phyloP scores from a whole-genome alignment of 1,140 invertebrate genomes.

The Hyposmocoma kahamanoa region DNA sequence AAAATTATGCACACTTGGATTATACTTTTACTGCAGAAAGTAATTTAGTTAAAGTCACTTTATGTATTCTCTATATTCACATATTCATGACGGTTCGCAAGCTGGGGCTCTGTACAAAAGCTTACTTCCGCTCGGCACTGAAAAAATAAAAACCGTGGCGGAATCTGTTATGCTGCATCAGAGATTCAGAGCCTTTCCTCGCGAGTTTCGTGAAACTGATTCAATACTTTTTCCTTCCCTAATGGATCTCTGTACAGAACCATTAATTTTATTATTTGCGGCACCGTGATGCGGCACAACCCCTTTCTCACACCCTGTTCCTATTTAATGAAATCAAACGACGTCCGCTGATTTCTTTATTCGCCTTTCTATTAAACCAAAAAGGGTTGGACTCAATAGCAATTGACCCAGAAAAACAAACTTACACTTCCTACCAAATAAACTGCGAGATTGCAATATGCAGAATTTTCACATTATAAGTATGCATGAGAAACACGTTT shows the following conservation, averaged over 20 bases:
- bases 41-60: too few species aligned
- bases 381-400: not conserved
- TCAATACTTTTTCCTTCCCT: conserved; percentile 17
- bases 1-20: too few species aligned
- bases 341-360: conserved; percentile 5
- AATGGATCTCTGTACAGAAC: conserved; percentile 44
- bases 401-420: not conserved
- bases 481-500: too few species aligned
- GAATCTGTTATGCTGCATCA: not conserved
- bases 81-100: too few species aligned
- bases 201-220: not conserved
- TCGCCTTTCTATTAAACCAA: not conserved
- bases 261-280: conserved; percentile 53
- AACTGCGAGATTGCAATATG: too few species aligned
- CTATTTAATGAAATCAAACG: conserved; percentile 40
- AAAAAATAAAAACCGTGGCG: not conserved
- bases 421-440: too few species aligned
- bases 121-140: not conserved
- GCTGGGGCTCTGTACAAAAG: too few species aligned
- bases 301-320: conserved; percentile 23
- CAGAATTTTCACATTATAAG: too few species aligned
- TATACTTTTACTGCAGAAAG: too few species aligned
- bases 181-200: not conserved
- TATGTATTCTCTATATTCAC: too few species aligned
- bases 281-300: conserved; percentile 35